phyloP scores from a whole-genome alignment of 2,113 vertebrate species.

The Elgaria multicarinata region DNA sequence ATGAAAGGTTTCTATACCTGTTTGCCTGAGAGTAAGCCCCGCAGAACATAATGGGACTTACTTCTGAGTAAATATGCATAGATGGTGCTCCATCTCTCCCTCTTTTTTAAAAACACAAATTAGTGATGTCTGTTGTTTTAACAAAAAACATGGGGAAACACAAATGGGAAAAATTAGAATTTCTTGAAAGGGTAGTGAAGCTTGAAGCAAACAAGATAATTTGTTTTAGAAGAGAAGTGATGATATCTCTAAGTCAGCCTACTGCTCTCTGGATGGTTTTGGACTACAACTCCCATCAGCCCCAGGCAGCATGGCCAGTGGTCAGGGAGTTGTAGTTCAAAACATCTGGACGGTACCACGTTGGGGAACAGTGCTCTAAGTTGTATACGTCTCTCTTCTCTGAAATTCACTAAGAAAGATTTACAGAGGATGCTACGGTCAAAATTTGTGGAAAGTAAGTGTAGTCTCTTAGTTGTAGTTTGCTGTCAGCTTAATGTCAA shows the following conservation, averaged over 20 bases:
- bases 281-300: not conserved
- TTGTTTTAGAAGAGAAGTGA: not conserved
- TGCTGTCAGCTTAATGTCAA: not conserved
- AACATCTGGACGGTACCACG: too few relatives aligned
- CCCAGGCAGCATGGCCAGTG: not conserved
- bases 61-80: not conserved
- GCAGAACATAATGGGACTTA: not conserved
- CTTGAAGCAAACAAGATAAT: not conserved
- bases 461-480: not conserved
- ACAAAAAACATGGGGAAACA: accelerated
- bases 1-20: not conserved
- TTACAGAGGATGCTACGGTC: not conserved
- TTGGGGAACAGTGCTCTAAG: not conserved
- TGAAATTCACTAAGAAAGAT: not conserved
- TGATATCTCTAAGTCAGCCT: not conserved
- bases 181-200: not conserved
- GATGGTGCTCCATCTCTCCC: not conserved
- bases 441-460: not conserved
- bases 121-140: not conserved
- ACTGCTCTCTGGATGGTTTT: not conserved
- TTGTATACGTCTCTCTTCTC: not conserved
- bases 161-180: not conserved
- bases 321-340: too few relatives aligned
- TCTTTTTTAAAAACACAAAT: too few relatives aligned
- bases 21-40: not conserved